Conservation (phyloP, 1,140 invertebrate species). For the Apis mellifera region DNA sequence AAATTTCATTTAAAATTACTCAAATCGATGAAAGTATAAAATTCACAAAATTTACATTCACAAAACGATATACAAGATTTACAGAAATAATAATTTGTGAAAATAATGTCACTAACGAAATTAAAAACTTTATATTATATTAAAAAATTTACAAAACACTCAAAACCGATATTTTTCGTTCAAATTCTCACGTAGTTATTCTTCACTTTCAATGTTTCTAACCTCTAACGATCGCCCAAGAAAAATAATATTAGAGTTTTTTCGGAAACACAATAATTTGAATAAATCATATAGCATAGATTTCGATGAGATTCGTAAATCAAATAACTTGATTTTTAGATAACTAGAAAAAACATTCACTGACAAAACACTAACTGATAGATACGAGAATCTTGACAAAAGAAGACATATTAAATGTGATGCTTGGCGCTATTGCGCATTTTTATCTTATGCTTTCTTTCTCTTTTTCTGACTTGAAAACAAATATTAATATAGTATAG, state of each 20-base stretch:
- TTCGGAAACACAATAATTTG: neutral
- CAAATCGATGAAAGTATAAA: neutral
- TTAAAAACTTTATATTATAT: neutral
- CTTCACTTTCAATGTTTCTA: neutral
- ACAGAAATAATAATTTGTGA: too few species aligned
- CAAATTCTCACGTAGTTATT: neutral
- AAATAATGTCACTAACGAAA: neutral
- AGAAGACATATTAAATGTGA: neutral
- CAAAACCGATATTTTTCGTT: too few species aligned
- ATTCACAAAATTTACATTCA: neutral
- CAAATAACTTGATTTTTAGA: slow-evolving; percentile 12
- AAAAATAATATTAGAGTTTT: slow-evolving; percentile 5
- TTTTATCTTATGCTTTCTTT: neutral
- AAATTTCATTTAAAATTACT: neutral
- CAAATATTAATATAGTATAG: neutral
- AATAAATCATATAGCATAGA: slow-evolving; percentile 8
- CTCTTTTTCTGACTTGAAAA: neutral
- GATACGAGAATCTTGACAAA: neutral
- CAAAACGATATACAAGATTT: neutral
- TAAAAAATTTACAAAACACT: neutral
- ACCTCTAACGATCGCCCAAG: neutral
- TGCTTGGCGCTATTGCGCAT: neutral
- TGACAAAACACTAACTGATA: neutral
- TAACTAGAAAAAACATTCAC: neutral
- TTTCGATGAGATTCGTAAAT: neutral